phyloP scores from a whole-genome alignment of 2,113 vertebrate genomes.

The Gopherus flavomarginatus region DNA sequence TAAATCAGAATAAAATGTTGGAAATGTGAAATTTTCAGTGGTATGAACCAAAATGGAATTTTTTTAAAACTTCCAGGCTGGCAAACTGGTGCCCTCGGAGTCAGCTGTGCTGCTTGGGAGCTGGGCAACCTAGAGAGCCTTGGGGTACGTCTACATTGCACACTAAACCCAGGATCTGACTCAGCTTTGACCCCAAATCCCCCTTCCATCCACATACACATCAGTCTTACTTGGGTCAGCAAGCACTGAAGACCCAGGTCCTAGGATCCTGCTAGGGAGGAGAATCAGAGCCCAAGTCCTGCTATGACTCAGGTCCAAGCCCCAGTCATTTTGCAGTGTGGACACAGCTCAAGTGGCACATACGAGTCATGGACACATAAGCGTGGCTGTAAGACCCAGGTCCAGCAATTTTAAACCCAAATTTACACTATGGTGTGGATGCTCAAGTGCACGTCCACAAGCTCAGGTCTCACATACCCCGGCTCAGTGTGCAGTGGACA shows the following conservation, averaged over 20 bases:
- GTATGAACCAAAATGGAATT: not conserved
- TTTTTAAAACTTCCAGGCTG: not conserved
- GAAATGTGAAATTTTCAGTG: not conserved
- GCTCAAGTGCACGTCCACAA: too few species aligned
- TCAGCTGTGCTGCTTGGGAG: not conserved
- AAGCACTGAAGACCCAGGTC: not conserved
- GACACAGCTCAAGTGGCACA: not conserved
- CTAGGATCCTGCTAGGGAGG: not conserved
- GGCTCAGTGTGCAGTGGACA: too few species aligned
- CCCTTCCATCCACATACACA: too few species aligned
- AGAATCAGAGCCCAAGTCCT: too few species aligned
- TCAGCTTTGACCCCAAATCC: too few species aligned
- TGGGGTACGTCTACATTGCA: too few species aligned
- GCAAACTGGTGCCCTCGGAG: not conserved
- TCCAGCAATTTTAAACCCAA: too few species aligned
- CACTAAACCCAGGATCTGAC: too few species aligned
- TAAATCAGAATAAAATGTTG: not conserved
- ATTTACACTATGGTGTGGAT: too few species aligned
- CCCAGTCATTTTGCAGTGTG: not conserved
- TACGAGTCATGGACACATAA: too few species aligned
- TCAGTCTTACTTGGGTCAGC: not conserved
- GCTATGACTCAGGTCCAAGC: not conserved
- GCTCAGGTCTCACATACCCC: too few species aligned
- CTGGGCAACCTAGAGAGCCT: not conserved
- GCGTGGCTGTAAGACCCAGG: too few species aligned